A percentile compares a stretch with the other conserved stretches of the same genome.
phyloP scores from a whole-genome alignment of 2,888 invertebrate species.

The Crocallis elinguaria region DNA sequence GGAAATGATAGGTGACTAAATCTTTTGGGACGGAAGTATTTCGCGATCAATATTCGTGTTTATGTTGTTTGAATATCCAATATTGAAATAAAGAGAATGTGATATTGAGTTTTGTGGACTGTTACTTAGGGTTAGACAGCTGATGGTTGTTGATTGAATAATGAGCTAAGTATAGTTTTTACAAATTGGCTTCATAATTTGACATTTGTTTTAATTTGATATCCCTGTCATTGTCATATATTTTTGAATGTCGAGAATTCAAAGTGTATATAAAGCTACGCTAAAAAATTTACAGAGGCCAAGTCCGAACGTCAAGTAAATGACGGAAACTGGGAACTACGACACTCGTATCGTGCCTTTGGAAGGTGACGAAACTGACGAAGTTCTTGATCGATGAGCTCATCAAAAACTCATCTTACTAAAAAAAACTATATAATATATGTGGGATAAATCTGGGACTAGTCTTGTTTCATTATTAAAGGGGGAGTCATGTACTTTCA shows the following conservation, averaged over 20 bases:
- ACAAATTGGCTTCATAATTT: too few species aligned
- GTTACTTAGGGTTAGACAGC: too few species aligned
- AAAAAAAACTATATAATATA: neutral
- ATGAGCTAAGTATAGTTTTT: too few species aligned
- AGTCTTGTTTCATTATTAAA: too few species aligned
- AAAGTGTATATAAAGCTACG: too few species aligned
- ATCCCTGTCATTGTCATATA: too few species aligned
- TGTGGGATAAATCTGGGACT: too few species aligned
- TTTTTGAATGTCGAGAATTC: too few species aligned
- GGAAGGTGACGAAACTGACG: conserved; percentile 1
- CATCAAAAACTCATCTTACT: conserved; percentile 19
- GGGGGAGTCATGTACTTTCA: too few species aligned
- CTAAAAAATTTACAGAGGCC: too few species aligned
- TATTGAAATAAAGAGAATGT: neutral
- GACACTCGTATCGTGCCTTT: neutral
- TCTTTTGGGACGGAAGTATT: neutral
- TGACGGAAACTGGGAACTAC: neutral
- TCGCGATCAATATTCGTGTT: conserved; percentile 6
- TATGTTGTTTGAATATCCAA: conserved; percentile 3
- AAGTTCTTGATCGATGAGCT: conserved; percentile 13
- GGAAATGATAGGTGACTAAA: conserved; percentile 22
- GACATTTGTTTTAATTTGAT: too few species aligned
- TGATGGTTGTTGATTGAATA: too few species aligned
- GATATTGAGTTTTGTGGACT: neutral
- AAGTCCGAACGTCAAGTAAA: neutral